Evolutionary conservation across 1,140 invertebrate genomes (phyloP), one percentile per base, ranked within the genome.

Genomic region (Lordiphosa clarofinis): DNA sequence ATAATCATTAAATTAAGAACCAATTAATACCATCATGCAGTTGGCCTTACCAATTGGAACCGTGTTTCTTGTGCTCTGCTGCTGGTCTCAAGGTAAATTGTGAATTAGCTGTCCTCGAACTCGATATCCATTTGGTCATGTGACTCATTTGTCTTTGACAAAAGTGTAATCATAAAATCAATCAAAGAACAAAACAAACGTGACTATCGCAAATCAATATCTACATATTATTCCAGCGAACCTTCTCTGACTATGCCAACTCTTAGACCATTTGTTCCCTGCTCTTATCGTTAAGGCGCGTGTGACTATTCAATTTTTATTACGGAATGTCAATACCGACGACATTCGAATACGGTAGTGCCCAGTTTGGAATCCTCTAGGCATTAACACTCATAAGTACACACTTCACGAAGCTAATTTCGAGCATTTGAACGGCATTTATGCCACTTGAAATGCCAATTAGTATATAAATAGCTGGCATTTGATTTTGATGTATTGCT

Each of bases 1-100:
- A 24, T 24, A 24, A 48, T 36, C 33, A 10, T 44, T 21, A 52
- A 28, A 55, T 24, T 33, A 31, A 36, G 8, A 40, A 31, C 9
- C 40, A 44, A 46, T 33, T 39, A 35, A 39, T 36, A 46, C 1
- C 42, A 57, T 44, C 40, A 82, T 82, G 76, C 62, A 82, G 35
- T 47, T 69, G 11, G 4, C 24, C 24, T 12, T 64, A 43, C 39
- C 68, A 48, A 52, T 56, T 7, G 57, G 61, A 44, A 68, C 60
- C 31, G 49, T 37, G 19, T 55, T 82, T 31, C 37, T 82, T 56
- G 15, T 71, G 13, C 60, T 84, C 68, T 73, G 68, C 63, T 65
- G 49, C 63, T 65, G 49, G 63, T 56, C 53, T 52, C 72, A 82
- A 82, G 76, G 76, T 82, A 84, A 69, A 19, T 53, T 11, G 11